Evolutionary conservation across 2,797 vertebrate genomes (phyloP).

Genomic region (Hydrophis major): DNA sequence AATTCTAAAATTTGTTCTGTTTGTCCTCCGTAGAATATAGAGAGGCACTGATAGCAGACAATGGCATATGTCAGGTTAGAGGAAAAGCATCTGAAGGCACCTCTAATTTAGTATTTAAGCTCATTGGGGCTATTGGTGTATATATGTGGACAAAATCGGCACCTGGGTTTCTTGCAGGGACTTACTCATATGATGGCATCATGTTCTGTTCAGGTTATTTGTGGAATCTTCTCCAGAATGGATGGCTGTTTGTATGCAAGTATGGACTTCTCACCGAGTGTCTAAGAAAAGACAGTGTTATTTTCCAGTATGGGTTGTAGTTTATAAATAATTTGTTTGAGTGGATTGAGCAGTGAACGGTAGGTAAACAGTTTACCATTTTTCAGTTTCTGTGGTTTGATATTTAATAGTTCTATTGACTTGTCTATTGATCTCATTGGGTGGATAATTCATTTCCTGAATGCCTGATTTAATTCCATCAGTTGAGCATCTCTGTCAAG

Average conservation of each 20-base stretch:
- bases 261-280: not conserved
- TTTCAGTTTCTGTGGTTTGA: not conserved
- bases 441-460: not conserved
- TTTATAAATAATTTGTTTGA: not conserved
- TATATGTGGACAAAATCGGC: not conserved
- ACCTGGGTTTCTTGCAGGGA: not conserved
- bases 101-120: not conserved
- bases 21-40: not conserved
- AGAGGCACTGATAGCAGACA: not conserved
- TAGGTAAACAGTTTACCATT: not conserved
- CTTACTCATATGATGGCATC: not conserved
- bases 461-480: not conserved
- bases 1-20: not conserved
- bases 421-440: not conserved
- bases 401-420: not conserved
- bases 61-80: not conserved
- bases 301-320: not conserved
- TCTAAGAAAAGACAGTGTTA: not conserved
- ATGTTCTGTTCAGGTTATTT: not conserved
- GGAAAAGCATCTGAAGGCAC: not conserved
- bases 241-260: not conserved
- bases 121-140: not conserved
- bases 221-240: not conserved
- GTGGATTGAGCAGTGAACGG: not conserved
- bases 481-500: not conserved